These are phyloP conservation scores for Drosophila nigritarsus DNA, from an alignment of 2,888 invertebrate genomes.

Conservation along the genomic window DNA sequence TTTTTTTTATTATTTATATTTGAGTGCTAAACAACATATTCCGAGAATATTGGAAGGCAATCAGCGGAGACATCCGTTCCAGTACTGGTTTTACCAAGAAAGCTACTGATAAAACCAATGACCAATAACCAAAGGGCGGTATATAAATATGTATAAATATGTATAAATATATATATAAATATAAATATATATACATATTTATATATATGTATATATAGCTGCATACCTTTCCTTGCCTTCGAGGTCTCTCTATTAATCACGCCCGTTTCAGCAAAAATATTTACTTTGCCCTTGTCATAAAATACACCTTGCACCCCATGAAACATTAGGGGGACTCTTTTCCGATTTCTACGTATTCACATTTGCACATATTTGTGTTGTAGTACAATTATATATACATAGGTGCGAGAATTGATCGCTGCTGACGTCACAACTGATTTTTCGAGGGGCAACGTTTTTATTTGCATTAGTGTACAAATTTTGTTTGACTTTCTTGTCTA, in stretches of 20 bases:
- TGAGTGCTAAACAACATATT: slow-evolving; percentile 24
- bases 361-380: slow-evolving; percentile 1
- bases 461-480: slow-evolving; percentile 64
- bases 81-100: slow-evolving; percentile 11
- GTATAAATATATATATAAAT: not conserved
- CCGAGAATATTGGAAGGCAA: slow-evolving; percentile 26
- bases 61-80: slow-evolving; percentile 51
- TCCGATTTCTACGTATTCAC: slow-evolving; percentile 3
- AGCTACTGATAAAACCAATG: slow-evolving; percentile 36
- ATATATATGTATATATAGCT: not conserved
- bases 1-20: no score
- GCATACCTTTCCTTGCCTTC: not conserved
- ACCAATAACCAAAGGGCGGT: not conserved
- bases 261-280: slow-evolving; percentile 23
- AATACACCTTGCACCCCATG: slow-evolving; percentile 50
- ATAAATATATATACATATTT: not conserved
- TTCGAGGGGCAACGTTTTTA: slow-evolving; percentile 14
- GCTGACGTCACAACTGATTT: slow-evolving; percentile 46
- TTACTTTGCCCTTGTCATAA: slow-evolving; percentile 27
- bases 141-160: no score
- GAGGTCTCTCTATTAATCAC: slow-evolving; percentile 19
- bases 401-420: slow-evolving; percentile 40
- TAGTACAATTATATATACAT: not conserved
- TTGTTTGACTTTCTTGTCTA: slow-evolving; percentile 57
- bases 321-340: slow-evolving; percentile 5